Percentiles rank a stretch among this genome's conserved stretches.
phyloP scores from a whole-genome alignment of 2,113 vertebrate species.

The Sturnus vulgaris region DNA sequence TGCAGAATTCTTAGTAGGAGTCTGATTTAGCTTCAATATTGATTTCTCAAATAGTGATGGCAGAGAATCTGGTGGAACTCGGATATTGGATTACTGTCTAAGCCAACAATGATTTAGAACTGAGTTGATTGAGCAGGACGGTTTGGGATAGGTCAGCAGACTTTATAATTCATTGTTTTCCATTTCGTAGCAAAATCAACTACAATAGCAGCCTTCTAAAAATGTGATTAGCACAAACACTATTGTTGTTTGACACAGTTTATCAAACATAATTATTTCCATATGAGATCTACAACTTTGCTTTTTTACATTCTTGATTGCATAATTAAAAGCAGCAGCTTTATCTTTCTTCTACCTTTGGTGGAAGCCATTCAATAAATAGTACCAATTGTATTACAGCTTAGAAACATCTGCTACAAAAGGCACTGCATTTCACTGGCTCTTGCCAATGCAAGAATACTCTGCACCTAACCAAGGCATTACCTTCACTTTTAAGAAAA shows the following conservation, averaged over 20 bases:
- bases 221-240: constrained; percentile 21
- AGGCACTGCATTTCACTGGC: background rate
- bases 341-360: constrained; percentile 22
- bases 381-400: background rate
- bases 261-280: constrained; percentile 36
- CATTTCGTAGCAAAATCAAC: constrained; percentile 1
- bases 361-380: constrained; percentile 3
- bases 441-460: background rate
- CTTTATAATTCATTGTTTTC: background rate
- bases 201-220: background rate
- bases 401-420: background rate
- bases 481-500: background rate
- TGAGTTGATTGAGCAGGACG: background rate
- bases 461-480: background rate
- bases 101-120: background rate
- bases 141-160: background rate
- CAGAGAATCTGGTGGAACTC: background rate
- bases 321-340: constrained; percentile 56
- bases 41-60: background rate
- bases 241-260: constrained; percentile 43
- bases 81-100: background rate
- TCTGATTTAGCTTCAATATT: background rate
- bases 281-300: background rate
- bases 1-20: background rate
- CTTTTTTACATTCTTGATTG: constrained; percentile 18